Conservation (phyloP, 1,140 invertebrate genomes). For the Araneus ventricosus region DNA sequence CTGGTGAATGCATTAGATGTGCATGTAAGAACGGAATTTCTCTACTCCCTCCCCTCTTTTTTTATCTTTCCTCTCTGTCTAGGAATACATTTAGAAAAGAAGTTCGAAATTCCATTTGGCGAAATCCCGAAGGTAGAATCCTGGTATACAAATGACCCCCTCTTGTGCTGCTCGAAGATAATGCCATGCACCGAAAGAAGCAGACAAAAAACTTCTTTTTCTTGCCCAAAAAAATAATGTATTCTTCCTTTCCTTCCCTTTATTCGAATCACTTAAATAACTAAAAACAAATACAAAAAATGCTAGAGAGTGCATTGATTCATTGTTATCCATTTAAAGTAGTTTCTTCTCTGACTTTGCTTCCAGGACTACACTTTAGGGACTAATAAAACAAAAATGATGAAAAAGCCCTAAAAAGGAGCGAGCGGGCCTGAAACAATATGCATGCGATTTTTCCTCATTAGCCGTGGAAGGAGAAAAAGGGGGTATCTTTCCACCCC, state of each 20-base stretch:
- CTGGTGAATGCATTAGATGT: conserved; percentile 66
- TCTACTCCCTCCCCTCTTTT: not conserved
- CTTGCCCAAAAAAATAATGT: conserved; percentile 31
- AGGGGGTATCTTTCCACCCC: not conserved
- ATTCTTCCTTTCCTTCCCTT: conserved; percentile 57
- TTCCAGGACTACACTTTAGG: conserved; percentile 45
- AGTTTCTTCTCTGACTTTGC: conserved; percentile 57
- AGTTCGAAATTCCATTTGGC: conserved; percentile 73
- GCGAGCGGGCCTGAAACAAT: conserved; percentile 60
- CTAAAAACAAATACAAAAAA: conserved; percentile 46
- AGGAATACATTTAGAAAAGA: conserved; percentile 69
- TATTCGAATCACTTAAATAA: conserved; percentile 68
- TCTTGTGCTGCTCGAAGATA: conserved; percentile 53
- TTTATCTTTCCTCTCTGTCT: not conserved
- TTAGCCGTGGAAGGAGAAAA: conserved; percentile 34
- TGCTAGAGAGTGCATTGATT: conserved; percentile 58
- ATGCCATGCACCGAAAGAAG: conserved; percentile 59
- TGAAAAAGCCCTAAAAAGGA: conserved; percentile 34
- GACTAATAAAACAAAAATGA: conserved; percentile 74
- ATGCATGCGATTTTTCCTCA: conserved; percentile 74
- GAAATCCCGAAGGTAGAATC: conserved; percentile 54
- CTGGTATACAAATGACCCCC: conserved; percentile 71
- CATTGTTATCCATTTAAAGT: conserved; percentile 73
- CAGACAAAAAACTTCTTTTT: not conserved
- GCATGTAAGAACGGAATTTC: conserved; percentile 49